Conservation (phyloP, 2,888 invertebrate species). For the Andricus curvator region DNA sequence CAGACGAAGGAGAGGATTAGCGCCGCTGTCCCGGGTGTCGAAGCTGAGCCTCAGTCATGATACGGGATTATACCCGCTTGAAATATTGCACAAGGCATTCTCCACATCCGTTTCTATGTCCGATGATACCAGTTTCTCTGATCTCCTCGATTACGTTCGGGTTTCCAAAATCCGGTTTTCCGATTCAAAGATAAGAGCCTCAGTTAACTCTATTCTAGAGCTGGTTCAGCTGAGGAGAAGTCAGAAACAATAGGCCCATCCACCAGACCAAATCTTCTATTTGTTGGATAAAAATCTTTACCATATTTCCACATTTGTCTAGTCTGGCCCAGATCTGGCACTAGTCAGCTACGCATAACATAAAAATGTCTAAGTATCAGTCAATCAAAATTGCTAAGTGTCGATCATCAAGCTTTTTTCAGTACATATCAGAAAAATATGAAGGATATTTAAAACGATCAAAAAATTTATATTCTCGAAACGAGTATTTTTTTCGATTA, state of each 20-base stretch:
- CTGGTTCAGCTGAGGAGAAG: not conserved
- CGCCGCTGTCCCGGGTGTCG: slow-evolving; percentile 67
- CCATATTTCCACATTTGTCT: not conserved
- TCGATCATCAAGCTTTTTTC: too few relatives aligned
- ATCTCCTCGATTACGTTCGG: slow-evolving; percentile 39
- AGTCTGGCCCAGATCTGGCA: too few relatives aligned
- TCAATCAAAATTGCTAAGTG: too few relatives aligned
- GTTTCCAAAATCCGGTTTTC: slow-evolving; percentile 45
- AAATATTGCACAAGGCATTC: slow-evolving; percentile 64
- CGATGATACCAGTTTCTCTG: slow-evolving; percentile 12
- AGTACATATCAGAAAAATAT: too few relatives aligned
- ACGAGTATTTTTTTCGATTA: too few relatives aligned
- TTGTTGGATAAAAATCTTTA: not conserved
- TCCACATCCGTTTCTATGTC: slow-evolving; percentile 28
- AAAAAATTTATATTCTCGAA: too few relatives aligned
- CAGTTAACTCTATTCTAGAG: not conserved
- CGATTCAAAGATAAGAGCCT: not conserved
- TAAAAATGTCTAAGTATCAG: too few relatives aligned
- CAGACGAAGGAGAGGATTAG: slow-evolving; percentile 65
- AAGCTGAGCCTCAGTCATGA: slow-evolving; percentile 72
- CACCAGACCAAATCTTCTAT: not conserved
- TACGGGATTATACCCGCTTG: slow-evolving; percentile 73
- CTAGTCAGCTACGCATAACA: too few relatives aligned
- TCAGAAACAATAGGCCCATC: not conserved
- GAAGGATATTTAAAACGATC: too few relatives aligned